Conservation (phyloP, 2,797 vertebrate species). For the Myotis pilosus region DNA sequence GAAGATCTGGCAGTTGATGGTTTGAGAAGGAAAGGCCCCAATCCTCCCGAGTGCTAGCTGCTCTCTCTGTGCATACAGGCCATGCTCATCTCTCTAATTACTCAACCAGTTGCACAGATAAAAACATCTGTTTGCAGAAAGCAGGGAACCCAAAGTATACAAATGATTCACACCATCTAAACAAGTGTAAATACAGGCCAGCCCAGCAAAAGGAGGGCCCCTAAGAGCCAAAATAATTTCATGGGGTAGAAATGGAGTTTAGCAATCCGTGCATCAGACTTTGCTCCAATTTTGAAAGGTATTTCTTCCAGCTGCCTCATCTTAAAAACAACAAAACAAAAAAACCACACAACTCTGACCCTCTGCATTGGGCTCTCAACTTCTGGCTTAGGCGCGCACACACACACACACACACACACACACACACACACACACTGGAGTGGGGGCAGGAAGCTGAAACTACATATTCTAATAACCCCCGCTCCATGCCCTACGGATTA, state of each 20-base stretch:
- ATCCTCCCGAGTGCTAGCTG: neutral
- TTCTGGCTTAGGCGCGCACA: slow-evolving; percentile 50
- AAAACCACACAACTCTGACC: neutral
- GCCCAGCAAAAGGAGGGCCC: slow-evolving; percentile 24
- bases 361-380: slow-evolving; percentile 17
- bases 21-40: slow-evolving; percentile 45
- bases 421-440: neutral
- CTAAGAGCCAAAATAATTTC: slow-evolving; percentile 79
- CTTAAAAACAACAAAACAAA: slow-evolving; percentile 23
- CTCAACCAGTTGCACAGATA: slow-evolving; percentile 76
- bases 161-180: slow-evolving; percentile 79
- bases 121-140: slow-evolving; percentile 81
- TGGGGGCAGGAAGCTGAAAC: neutral
- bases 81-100: slow-evolving; percentile 69
- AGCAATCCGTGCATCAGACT: slow-evolving; percentile 52
- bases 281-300: slow-evolving; percentile 77
- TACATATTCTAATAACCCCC: neutral
- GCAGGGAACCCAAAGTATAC: slow-evolving; percentile 78
- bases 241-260: slow-evolving; percentile 64
- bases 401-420: neutral
- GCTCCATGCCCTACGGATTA: neutral
- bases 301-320: slow-evolving; percentile 64
- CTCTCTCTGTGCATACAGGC: slow-evolving; percentile 52
- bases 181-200: slow-evolving; percentile 76
- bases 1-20: neutral